Conservation (phyloP, 2,888 invertebrate genomes). For the Sphaerophoria taeniata region DNA sequence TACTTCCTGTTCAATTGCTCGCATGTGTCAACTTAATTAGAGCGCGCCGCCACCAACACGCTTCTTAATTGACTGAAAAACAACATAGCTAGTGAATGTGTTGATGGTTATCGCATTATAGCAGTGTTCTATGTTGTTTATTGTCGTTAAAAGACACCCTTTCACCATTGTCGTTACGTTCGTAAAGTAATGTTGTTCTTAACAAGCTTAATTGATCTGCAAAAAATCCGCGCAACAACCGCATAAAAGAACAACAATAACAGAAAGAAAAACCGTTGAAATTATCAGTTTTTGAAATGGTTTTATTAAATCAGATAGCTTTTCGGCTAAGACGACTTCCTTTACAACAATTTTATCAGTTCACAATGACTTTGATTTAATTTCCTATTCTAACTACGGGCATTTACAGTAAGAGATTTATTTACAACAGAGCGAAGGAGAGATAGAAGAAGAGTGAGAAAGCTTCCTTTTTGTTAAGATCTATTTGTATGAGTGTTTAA, state of each 20-base stretch:
- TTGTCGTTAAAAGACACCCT: slow-evolving; percentile 25
- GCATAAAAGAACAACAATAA: slow-evolving; percentile 22
- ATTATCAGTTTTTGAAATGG: slow-evolving; percentile 36
- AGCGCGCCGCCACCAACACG: slow-evolving; percentile 74
- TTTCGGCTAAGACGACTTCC: slow-evolving; percentile 35
- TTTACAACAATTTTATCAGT: slow-evolving; percentile 55
- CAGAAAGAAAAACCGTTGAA: slow-evolving; percentile 33
- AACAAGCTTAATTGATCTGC: slow-evolving; percentile 68
- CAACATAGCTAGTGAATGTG: slow-evolving; percentile 32
- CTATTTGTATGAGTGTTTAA: slow-evolving; percentile 35
- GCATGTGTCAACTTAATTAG: slow-evolving; percentile 75
- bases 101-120: slow-evolving; percentile 25
- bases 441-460: slow-evolving; percentile 33
- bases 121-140: slow-evolving; percentile 19
- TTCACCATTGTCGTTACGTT: not conserved
- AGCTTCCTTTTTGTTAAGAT: slow-evolving; percentile 16
- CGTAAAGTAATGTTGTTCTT: slow-evolving; percentile 1
- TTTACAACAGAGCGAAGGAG: slow-evolving; percentile 64
- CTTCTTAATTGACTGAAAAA: slow-evolving; percentile 73
- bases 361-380: slow-evolving; percentile 45
- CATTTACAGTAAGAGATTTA: slow-evolving; percentile 29
- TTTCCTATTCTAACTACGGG: slow-evolving; percentile 68
- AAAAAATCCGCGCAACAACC: slow-evolving; percentile 56
- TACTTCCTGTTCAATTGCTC: slow-evolving; percentile 75
- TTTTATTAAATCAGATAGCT: slow-evolving; percentile 68